A percentile compares a stretch with the other conserved stretches of the same genome.
Evolutionary conservation across 2,888 invertebrate genomes (phyloP).

Genomic region (Troides helena): DNA sequence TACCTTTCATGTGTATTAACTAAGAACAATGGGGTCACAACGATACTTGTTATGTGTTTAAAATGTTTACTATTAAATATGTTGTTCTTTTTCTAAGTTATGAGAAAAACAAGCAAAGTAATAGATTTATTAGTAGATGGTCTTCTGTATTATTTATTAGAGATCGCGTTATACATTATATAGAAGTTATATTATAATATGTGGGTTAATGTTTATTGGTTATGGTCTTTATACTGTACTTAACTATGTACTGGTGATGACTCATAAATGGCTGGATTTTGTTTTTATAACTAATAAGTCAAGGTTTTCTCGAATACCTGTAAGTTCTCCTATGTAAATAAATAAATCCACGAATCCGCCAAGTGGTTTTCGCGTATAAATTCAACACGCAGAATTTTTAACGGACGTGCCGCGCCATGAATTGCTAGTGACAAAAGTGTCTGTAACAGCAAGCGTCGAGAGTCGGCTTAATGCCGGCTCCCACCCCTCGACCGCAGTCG

Average conservation of each 20-base stretch:
- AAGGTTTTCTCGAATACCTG: background rate
- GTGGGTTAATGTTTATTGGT: too few relatives aligned
- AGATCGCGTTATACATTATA: too few relatives aligned
- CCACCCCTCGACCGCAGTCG: constrained; percentile 76
- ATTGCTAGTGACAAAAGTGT: constrained; percentile 77
- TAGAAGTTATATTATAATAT: too few relatives aligned
- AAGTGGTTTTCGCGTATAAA: constrained; percentile 51
- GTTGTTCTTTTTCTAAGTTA: too few relatives aligned
- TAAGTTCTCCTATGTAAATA: background rate
- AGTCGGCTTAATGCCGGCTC: constrained; percentile 72
- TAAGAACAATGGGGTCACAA: background rate
- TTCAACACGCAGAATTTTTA: constrained; percentile 74
- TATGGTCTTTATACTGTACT: too few relatives aligned
- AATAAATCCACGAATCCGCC: constrained; percentile 20
- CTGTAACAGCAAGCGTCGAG: constrained; percentile 68
- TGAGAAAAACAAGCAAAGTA: too few relatives aligned
- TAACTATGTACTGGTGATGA: too few relatives aligned
- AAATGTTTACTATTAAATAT: background rate
- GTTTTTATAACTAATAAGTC: too few relatives aligned
- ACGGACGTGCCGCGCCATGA: constrained; percentile 74
- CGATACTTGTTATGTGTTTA: background rate
- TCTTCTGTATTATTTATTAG: too few relatives aligned
- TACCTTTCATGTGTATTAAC: background rate
- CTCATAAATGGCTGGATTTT: too few relatives aligned
- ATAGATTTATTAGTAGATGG: too few relatives aligned